Evolutionary conservation across 2,888 invertebrate species (phyloP).

Genomic region (Lepidochrysops patricia): DNA sequence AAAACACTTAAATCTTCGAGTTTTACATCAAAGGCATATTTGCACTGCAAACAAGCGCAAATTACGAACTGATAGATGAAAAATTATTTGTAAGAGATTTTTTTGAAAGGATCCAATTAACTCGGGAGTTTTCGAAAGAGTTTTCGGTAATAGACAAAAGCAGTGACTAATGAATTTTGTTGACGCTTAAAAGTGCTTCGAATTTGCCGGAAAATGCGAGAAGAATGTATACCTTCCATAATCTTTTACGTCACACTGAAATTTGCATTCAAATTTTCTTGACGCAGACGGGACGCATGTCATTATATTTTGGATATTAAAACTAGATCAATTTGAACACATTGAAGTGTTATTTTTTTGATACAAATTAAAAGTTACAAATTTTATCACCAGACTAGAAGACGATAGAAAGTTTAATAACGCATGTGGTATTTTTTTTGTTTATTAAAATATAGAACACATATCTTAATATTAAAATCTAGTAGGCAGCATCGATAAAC

Average conservation of each 20-base stretch:
- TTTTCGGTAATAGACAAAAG: slow-evolving; percentile 43
- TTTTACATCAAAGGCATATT: slow-evolving; percentile 40
- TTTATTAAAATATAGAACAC: too few species aligned
- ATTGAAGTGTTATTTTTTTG: not conserved
- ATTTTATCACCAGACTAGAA: too few species aligned
- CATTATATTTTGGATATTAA: not conserved
- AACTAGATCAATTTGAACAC: not conserved
- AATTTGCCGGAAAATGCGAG: slow-evolving; percentile 39
- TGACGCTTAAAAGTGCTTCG: slow-evolving; percentile 43
- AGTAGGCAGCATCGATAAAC: too few species aligned
- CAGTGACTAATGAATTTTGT: slow-evolving; percentile 51
- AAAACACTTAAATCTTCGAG: slow-evolving; percentile 26
- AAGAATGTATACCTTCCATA: slow-evolving; percentile 45
- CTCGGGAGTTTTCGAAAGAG: slow-evolving; percentile 47
- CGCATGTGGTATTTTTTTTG: too few species aligned
- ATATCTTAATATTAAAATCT: too few species aligned
- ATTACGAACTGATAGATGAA: slow-evolving; percentile 52
- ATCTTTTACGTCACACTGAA: slow-evolving; percentile 18
- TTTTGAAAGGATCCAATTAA: slow-evolving; percentile 63
- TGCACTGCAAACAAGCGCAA: slow-evolving; percentile 42
- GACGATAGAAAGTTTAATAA: too few species aligned
- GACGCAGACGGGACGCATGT: not conserved
- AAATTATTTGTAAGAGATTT: slow-evolving; percentile 47
- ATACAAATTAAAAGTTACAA: too few species aligned
- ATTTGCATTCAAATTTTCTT: slow-evolving; percentile 6